phyloP scores from a whole-genome alignment of 2,888 invertebrate genomes.

The Saturnia pavonia region DNA sequence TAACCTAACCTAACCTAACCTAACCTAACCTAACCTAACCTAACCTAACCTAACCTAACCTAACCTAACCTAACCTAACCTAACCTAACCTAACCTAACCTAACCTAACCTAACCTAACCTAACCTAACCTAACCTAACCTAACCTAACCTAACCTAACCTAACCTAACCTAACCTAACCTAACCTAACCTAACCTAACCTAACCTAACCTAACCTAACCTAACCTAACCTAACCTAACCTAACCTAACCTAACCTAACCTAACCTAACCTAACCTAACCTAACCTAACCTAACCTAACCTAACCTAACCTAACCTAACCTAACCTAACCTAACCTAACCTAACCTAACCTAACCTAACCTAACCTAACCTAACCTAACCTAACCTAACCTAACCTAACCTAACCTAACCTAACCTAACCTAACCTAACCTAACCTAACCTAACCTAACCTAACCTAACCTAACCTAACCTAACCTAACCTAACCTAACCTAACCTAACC shows the following conservation, averaged over 20 bases:
- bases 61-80: not conserved
- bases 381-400: no score
- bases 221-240: no score
- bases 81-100: constrained; percentile 20
- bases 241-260: constrained; percentile 20
- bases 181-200: constrained; percentile 24
- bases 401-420: no score
- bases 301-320: constrained; percentile 29
- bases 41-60: constrained; percentile 1
- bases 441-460: no score
- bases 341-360: no score
- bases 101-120: not conserved
- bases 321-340: no score
- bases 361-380: no score
- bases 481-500: no score
- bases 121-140: no score
- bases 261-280: no score
- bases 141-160: constrained; percentile 12
- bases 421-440: no score
- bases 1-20: not conserved
- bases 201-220: constrained; percentile 27
- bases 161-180: constrained; percentile 25
- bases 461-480: no score
- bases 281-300: constrained; percentile 24
- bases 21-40: constrained; percentile 19